These are phyloP conservation scores for Dicentrarchus labrax DNA, from an alignment of 2,113 vertebrate genomes.

Conservation along the genomic window DNA sequence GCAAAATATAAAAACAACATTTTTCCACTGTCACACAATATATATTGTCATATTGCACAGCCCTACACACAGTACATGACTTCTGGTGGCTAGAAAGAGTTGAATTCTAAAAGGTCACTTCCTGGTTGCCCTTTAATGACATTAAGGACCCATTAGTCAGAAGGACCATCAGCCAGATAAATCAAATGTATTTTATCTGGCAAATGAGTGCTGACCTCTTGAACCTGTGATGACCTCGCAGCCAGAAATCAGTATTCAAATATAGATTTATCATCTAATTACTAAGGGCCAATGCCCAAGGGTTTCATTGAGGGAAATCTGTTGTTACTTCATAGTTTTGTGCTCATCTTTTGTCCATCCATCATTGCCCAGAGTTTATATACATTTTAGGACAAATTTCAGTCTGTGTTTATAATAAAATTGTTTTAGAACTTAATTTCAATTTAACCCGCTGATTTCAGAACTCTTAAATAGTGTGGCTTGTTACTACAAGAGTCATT, in stretches of 20 bases:
- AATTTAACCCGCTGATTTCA: too few species aligned
- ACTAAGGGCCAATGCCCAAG: not conserved
- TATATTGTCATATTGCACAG: too few species aligned
- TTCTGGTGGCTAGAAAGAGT: constrained; percentile 38
- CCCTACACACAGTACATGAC: too few species aligned
- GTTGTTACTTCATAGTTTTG: not conserved
- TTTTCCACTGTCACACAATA: too few species aligned
- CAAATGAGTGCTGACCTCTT: constrained; percentile 30
- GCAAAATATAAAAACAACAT: too few species aligned
- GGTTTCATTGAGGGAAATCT: not conserved
- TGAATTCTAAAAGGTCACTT: constrained; percentile 39
- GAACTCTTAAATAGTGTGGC: too few species aligned
- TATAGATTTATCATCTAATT: constrained; percentile 35
- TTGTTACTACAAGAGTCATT: too few species aligned
- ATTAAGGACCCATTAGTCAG: constrained; percentile 27
- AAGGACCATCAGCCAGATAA: constrained; percentile 33
- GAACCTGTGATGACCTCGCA: not conserved
- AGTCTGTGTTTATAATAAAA: not conserved
- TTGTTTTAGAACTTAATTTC: not conserved
- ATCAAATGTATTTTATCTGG: constrained; percentile 41
- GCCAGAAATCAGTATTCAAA: constrained; percentile 22
- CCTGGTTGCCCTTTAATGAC: constrained; percentile 32
- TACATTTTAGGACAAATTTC: not conserved
- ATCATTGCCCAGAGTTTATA: not conserved
- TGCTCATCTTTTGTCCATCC: not conserved